phyloP scores from a whole-genome alignment of 2,888 invertebrate genomes.

The Drosophila lacicola region DNA sequence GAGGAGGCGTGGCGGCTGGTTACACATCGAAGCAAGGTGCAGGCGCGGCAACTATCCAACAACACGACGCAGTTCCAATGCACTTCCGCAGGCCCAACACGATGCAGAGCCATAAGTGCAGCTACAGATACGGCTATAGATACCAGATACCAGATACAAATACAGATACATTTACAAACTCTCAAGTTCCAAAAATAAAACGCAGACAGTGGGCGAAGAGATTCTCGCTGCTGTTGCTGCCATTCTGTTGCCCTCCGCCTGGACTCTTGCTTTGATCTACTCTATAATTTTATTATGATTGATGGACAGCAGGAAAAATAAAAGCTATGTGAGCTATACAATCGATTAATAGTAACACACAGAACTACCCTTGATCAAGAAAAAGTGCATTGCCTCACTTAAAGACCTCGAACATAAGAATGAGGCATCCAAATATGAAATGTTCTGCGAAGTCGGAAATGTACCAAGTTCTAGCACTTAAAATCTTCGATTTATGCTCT shows the following conservation, averaged over 20 bases:
- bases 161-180: constrained; percentile 27
- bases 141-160: constrained; percentile 8
- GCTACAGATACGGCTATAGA: constrained; percentile 34
- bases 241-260: constrained; percentile 15
- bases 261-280: constrained; percentile 52
- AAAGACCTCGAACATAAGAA: too few relatives aligned
- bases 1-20: constrained; percentile 19
- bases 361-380: not conserved
- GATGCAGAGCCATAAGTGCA: constrained; percentile 25
- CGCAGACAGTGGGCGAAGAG: constrained; percentile 37
- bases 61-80: constrained; percentile 26
- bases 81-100: constrained; percentile 56
- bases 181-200: constrained; percentile 70
- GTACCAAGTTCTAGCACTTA: too few relatives aligned
- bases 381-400: too few relatives aligned
- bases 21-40: constrained; percentile 62
- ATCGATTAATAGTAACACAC: not conserved
- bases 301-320: constrained; percentile 56
- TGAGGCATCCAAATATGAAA: too few relatives aligned
- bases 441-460: too few relatives aligned
- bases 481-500: too few relatives aligned
- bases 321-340: not conserved
- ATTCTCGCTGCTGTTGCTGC: constrained; percentile 39
- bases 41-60: constrained; percentile 23
- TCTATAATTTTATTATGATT: constrained; percentile 70